Percentiles rank a stretch among this genome's conserved stretches.
phyloP scores from a whole-genome alignment of 2,113 vertebrate species.

The Halcyon malimbica region DNA sequence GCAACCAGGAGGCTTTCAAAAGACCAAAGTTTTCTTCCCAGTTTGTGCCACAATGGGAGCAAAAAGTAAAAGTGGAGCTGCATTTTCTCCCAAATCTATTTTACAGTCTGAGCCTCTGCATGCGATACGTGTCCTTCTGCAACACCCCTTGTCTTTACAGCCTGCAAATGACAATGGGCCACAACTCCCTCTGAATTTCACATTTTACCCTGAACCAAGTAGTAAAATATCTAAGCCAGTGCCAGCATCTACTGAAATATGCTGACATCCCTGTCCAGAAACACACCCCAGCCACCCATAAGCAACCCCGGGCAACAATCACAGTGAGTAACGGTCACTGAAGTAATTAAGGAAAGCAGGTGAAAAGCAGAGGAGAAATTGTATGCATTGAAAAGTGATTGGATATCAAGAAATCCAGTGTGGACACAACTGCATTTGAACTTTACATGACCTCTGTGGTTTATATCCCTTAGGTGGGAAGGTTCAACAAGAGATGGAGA shows the following conservation, averaged over 20 bases:
- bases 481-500: neutral
- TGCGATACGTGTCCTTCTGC: rapidly evolving
- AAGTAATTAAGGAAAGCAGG: neutral
- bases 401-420: neutral
- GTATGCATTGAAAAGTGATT: neutral
- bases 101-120: neutral
- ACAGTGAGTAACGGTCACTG: neutral
- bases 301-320: neutral
- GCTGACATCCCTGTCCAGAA: neutral
- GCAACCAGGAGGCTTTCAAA: neutral
- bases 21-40: conserved; percentile 9
- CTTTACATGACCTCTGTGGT: neutral
- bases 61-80: conserved; percentile 17
- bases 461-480: neutral
- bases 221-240: rapidly evolving
- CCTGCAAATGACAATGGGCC: neutral
- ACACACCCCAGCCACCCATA: neutral
- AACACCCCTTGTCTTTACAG: neutral
- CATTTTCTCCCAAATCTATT: neutral
- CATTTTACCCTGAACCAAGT: neutral
- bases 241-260: neutral
- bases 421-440: neutral
- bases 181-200: neutral
- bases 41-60: neutral
- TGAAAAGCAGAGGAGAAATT: neutral